Evolutionary conservation across 1,140 invertebrate genomes (phyloP).

Genomic region (Apis mellifera): Amel_HAv3.1 CM009943.2:8745501-8746000

Average conservation of each 20-base stretch:
- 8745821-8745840: too few relatives aligned
- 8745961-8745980: too few relatives aligned
- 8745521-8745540: constrained; percentile 48
- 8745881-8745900: too few relatives aligned
- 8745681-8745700: constrained; percentile 34
- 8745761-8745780: too few relatives aligned
- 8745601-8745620: constrained; percentile 49
- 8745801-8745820: too few relatives aligned
- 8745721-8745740: not conserved
- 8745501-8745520: constrained; percentile 27
- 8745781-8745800: too few relatives aligned
- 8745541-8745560: constrained; percentile 40
- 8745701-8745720: constrained; percentile 37
- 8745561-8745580: constrained; percentile 43
- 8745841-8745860: too few relatives aligned
- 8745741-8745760: not conserved
- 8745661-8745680: constrained; percentile 53
- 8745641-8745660: constrained; percentile 53
- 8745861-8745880: too few relatives aligned
- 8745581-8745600: constrained; percentile 47
- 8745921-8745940: too few relatives aligned
- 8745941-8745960: too few relatives aligned
- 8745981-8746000: too few relatives aligned
- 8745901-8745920: too few relatives aligned
- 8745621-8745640: constrained; percentile 27